phyloP scores from a whole-genome alignment of 1,140 invertebrate genomes.

The Sitodiplosis mosellana region DNA sequence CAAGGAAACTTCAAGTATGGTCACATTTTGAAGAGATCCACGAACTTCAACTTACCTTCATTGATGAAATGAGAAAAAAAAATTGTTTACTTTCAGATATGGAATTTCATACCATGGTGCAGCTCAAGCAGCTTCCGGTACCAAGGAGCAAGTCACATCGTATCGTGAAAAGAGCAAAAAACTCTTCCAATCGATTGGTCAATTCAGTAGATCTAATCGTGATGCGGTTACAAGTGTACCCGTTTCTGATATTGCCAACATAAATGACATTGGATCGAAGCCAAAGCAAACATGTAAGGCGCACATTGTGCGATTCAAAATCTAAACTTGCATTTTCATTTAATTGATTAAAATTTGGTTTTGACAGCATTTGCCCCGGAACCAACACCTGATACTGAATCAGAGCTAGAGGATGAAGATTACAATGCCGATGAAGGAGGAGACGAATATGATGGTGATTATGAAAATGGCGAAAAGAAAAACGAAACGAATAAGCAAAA shows the following conservation, averaged over 20 bases:
- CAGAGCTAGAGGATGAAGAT: conserved; percentile 5
- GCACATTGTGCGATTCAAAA: neutral
- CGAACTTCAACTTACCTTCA: neutral
- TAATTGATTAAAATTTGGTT: neutral
- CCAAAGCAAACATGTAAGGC: conserved; percentile 9
- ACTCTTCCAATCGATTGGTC: conserved; percentile 23
- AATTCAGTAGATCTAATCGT: conserved; percentile 11
- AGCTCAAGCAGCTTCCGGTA: conserved; percentile 59
- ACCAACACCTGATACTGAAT: neutral
- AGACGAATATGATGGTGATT: conserved; percentile 25
- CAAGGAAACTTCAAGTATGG: conserved; percentile 44
- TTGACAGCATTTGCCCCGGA: neutral
- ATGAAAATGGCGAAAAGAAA: conserved; percentile 24
- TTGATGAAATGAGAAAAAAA: conserved; percentile 1
- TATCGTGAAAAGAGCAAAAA: conserved; percentile 26
- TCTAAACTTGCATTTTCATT: neutral
- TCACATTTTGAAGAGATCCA: neutral
- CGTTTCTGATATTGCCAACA: conserved; percentile 2
- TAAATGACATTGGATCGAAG: conserved; percentile 7
- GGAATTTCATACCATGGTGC: conserved; percentile 63
- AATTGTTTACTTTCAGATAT: conserved; percentile 23
- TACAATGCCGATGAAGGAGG: conserved; percentile 20
- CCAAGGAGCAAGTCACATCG: conserved; percentile 29
- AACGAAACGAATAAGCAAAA: conserved; percentile 28
- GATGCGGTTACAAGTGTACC: neutral